Evolutionary conservation across 2,888 invertebrate species (phyloP), one percentile per base, ranked within the genome.

Genomic region (Athetis lepigone): DNA sequence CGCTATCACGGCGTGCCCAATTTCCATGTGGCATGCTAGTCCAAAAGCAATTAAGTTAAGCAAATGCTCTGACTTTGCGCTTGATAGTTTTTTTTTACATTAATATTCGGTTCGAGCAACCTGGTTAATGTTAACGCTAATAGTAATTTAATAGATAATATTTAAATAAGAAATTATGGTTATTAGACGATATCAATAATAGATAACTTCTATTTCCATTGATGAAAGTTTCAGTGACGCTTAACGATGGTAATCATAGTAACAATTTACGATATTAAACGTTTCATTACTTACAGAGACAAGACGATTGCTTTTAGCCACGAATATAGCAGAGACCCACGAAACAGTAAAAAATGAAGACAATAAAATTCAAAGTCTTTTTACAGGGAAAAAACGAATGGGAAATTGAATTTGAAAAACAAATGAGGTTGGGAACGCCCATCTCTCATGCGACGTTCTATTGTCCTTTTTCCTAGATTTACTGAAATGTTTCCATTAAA

Each of bases 241-340:
- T 40, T 16, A 33, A 39, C 43, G 42, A 37, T 43, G 58, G 36
- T 67, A 23, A 45, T 27, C 39, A 8, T 43, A 51, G 39, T 52
- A 52, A 61, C 33, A 59, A 36, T 33, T 33, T 58, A 54, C 5
- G n/a, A 57, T 51, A 9, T n/a, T 8, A 25, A 40, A 47, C 29
- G 5, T 23, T 27, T 36, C 8, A 52, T 49, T 51, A 50, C 45
- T 46, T 51, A 55, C 13, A 43, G 13, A 49, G 43, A 42, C 18
- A 23, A 52, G 43, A 11, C 25, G 19, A 70, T 56, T 33, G 59
- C 29, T 47, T 16, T 2, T 36, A 33, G 4, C 19, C 65, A 70
- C 59, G 70, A 60, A 65, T 13, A 74, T 33, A 39, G 63, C 47
- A 2, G 21, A 13, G 7, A 66, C 36, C 55, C 71, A 75, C 45